Evolutionary conservation across 2,797 vertebrate species (phyloP).

Genomic region (Leontopithecus rosalia): DNA sequence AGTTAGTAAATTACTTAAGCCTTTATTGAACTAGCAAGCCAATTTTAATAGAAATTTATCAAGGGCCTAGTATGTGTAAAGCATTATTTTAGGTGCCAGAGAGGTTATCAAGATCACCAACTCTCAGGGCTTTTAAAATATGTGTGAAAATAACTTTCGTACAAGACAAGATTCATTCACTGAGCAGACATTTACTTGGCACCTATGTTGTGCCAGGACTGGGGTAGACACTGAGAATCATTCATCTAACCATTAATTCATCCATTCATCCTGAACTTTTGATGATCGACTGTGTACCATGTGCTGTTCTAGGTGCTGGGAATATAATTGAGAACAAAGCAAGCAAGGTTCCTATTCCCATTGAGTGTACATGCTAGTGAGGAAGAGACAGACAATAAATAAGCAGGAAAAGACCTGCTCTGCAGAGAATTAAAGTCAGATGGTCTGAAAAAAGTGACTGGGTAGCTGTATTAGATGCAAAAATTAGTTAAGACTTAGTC

Average conservation of each 20-base stretch:
- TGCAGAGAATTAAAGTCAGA: not conserved
- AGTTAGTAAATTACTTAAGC: not conserved
- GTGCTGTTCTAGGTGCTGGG: not conserved
- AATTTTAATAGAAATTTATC: not conserved
- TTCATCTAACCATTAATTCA: not conserved
- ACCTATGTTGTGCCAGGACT: not conserved
- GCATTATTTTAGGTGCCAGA: not conserved
- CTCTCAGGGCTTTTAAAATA: not conserved
- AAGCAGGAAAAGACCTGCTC: not conserved
- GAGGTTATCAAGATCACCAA: not conserved
- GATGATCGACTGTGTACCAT: not conserved
- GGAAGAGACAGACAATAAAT: not conserved
- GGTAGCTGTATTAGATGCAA: not conserved
- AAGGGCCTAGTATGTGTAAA: not conserved
- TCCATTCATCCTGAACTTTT: not conserved
- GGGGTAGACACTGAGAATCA: not conserved
- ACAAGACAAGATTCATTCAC: not conserved
- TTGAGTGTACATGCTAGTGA: not conserved
- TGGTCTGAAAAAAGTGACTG: not conserved
- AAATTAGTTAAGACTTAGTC: not conserved
- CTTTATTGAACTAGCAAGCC: not conserved
- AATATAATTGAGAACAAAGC: not conserved
- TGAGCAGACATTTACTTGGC: not conserved
- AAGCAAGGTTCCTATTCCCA: not conserved
- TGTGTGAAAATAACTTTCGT: not conserved